Evolutionary conservation across 2,888 invertebrate genomes (phyloP), one percentile per base, ranked within the genome.

Genomic region (Leptopilina myrica): DNA sequence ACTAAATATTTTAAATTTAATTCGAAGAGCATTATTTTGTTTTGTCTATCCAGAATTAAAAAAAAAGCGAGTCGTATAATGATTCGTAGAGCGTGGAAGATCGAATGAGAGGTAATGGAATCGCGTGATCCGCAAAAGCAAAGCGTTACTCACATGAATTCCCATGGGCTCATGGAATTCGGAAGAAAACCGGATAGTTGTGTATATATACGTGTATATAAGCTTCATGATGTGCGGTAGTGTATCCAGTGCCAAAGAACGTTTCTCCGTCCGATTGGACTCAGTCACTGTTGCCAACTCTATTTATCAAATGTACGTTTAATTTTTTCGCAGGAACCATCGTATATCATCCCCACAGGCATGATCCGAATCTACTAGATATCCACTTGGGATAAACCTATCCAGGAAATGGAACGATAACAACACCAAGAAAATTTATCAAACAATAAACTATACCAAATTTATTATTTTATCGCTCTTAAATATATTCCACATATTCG

Each of bases 251-350:
- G 62, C 78, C 40, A 75, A 78, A 64, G 62, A 75, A 75, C 59
- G 64, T 53, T 76, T 65, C 53, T 76, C 53, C 64, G 33, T 56
- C 69, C 62, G 59, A 56, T 46, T 78, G 62, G 59, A 33, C 64
- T 46, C 84, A 86, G 85, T 87, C 85, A 87, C 87, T 87, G 85
- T 83, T 82, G 83, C 86, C 84, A 86, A 86, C 87, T 89, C 90
- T 89, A 90, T 90, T 90, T 90, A 90, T 90, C 90, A 90, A 90
- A 87, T 86, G 87, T 88, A 87, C 90, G 88, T 90, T 90, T 90
- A 90, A 90, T 90, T 90, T 89, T 90, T 90, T 90, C 87, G 85
- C 85, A 86, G 85, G 85, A 84, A 85, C 86, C 84, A 86, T 89
- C 90, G 87, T 90, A 90, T 88, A 90, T 90, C 90, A 90, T 89